A percentile compares a stretch with the other conserved stretches of the same genome.
Conservation (phyloP, 2,888 invertebrate species). For the Chorisops tibialis region DNA sequence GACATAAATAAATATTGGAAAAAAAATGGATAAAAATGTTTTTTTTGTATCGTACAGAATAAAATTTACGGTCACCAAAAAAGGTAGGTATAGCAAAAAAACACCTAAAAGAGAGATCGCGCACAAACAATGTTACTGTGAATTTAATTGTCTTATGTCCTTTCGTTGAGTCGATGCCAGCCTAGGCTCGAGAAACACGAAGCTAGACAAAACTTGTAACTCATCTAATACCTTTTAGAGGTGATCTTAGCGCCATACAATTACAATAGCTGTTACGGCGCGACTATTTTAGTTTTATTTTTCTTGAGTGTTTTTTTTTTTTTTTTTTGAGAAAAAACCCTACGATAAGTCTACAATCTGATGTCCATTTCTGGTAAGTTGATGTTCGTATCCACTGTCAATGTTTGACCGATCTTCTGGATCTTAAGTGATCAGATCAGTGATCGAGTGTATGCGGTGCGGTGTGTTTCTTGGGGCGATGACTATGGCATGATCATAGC, state of each 20-base stretch:
- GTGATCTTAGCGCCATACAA: conserved; percentile 22
- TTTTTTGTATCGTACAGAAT: conserved; percentile 8
- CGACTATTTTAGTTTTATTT: not conserved
- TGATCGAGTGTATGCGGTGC: not conserved
- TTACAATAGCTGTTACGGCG: conserved; percentile 15
- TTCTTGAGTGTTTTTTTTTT: not conserved
- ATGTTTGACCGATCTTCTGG: conserved; percentile 4
- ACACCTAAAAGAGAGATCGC: no score
- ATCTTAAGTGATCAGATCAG: conserved; percentile 1
- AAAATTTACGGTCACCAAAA: not conserved
- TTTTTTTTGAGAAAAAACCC: conserved; percentile 2
- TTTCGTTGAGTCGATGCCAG: no score
- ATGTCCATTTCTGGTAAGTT: conserved; percentile 25
- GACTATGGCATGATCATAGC: no score
- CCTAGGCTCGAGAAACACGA: no score
- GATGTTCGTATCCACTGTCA: conserved; percentile 22
- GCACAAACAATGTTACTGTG: no score
- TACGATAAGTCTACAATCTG: conserved; percentile 21
- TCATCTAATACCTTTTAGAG: conserved; percentile 2
- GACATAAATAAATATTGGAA: conserved; percentile 4
- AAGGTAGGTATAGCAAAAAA: no score
- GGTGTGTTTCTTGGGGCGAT: no score
- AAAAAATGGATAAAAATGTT: not conserved
- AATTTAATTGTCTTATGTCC: no score
- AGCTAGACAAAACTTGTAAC: no score